A percentile compares a stretch with the other conserved stretches of the same genome.
phyloP scores from a whole-genome alignment of 2,113 vertebrate genomes.

The Puntigrus tetrazona region DNA sequence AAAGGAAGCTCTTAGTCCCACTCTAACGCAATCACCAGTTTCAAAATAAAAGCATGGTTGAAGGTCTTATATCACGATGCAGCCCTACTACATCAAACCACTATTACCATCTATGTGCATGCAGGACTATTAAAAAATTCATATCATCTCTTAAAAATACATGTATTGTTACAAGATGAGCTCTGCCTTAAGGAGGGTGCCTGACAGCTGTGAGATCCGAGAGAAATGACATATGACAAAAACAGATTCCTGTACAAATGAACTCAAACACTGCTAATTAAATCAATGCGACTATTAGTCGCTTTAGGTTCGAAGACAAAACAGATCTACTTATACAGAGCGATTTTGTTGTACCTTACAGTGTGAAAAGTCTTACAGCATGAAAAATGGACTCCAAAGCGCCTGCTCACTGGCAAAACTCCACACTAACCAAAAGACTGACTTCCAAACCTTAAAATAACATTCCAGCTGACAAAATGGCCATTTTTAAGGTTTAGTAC shows the following conservation, averaged over 20 bases:
- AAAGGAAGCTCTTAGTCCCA: not conserved
- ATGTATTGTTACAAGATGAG: not conserved
- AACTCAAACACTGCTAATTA: slow-evolving; percentile 2
- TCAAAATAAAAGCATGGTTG: not conserved
- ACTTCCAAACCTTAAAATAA: slow-evolving; percentile 40
- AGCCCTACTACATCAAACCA: not conserved
- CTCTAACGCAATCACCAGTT: not conserved
- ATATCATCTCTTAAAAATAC: not conserved
- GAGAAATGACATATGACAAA: slow-evolving; percentile 7
- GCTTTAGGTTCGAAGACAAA: not conserved
- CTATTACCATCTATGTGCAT: not conserved
- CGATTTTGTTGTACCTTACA: not conserved
- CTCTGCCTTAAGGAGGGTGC: slow-evolving; percentile 5
- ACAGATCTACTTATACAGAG: not conserved
- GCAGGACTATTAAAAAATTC: not conserved
- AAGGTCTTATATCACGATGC: not conserved
- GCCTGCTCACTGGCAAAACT: slow-evolving; percentile 8
- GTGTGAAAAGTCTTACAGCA: not conserved
- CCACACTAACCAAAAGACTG: slow-evolving; percentile 38
- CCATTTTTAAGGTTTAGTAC: slow-evolving; percentile 24
- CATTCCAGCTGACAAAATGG: slow-evolving; percentile 14
- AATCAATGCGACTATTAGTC: slow-evolving; percentile 2
- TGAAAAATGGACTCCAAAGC: slow-evolving; percentile 25
- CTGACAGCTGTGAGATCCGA: slow-evolving; percentile 8
- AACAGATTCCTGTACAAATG: slow-evolving; percentile 7